phyloP scores from a whole-genome alignment of 2,797 vertebrate species.

The Phrynocephalus vlangalii region DNA sequence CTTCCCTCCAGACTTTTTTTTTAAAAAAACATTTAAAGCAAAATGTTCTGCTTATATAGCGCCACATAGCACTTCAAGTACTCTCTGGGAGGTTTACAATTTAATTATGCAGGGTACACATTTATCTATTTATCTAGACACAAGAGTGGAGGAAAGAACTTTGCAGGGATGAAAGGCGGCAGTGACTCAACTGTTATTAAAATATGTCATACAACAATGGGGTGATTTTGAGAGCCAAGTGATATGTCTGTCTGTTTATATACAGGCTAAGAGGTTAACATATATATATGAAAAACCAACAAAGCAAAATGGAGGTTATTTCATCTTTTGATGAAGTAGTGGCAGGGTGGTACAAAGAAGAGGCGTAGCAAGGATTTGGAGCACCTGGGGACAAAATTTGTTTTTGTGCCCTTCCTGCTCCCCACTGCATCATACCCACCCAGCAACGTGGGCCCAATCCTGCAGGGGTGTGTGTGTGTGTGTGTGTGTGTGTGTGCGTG shows the following conservation, averaged over 20 bases:
- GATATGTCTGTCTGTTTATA: conserved; percentile 57
- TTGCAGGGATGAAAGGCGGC: conserved; percentile 62
- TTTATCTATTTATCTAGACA: conserved; percentile 11
- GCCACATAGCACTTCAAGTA: too few relatives aligned
- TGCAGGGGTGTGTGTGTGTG: too few relatives aligned
- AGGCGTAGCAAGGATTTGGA: too few relatives aligned
- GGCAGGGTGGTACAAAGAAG: neutral
- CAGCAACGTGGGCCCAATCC: too few relatives aligned
- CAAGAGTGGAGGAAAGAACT: conserved; percentile 49
- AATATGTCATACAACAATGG: conserved; percentile 57
- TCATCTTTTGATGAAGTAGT: neutral
- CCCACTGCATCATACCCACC: too few relatives aligned
- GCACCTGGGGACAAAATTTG: too few relatives aligned
- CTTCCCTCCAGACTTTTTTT: neutral
- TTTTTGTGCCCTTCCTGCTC: too few relatives aligned
- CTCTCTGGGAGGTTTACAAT: too few relatives aligned
- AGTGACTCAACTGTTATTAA: conserved; percentile 66
- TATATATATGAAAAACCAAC: conserved; percentile 58
- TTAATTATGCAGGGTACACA: too few relatives aligned
- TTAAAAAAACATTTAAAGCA: neutral
- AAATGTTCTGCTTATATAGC: too few relatives aligned
- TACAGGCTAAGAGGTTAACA: conserved; percentile 46
- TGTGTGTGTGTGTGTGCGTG: too few relatives aligned
- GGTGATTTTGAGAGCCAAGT: conserved; percentile 49
- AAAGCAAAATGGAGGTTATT: conserved; percentile 17